Base-by-base conservation (phyloP, 2,888 invertebrate genomes). In the Idaea straminata region DNA sequence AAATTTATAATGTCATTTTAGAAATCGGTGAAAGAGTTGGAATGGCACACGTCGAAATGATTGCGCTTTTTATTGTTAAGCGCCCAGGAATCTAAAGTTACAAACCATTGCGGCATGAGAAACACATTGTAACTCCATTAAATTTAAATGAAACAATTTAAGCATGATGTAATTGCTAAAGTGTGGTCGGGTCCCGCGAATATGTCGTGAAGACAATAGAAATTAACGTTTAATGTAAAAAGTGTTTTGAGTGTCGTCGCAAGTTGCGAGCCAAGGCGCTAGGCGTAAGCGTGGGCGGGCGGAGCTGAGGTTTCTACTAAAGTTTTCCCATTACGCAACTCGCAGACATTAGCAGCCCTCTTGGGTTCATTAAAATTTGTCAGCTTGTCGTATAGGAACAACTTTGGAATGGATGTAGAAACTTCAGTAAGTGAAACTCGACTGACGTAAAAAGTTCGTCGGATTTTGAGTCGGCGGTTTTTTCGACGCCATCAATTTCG, bases 331-430 rank as follows among this genome's bases (percentile, higher is more conserved):
- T 92, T 92, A 91, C 84, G 82, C 76, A 74, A 83, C 77, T 83
- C 84, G 84, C 82, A 87, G 91, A 91, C 92, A 91, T 92, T 92
- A 92, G 89, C 90, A 87, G 82, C 86, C 86, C 91, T 88, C 91
- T 87, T 84, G 88, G 87, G 88, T 88, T 92, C 92, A 92, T 92
- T 92, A 92, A 91, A 92, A 92, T 92, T 92, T 92, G 92, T 92
- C 92, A 92, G 90, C 86, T 86, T 88, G 88, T 86, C 91, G 89
- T 87, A 87, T 84, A 87, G 83, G 87, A 84, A 77, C 78, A 91
- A 92, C 90, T 92, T 91, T 82, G 82, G 85, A 92, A 91, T 92
- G 89, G 91, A 92, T 92, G 92, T 91, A 83, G 84, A 88, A 92
- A 92, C 91, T 92, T 91, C 84, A 84, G 77, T 91, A 92, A 92